Base-by-base conservation (phyloP, 2,888 invertebrate species). In the Drosophila paramelanica region DNA sequence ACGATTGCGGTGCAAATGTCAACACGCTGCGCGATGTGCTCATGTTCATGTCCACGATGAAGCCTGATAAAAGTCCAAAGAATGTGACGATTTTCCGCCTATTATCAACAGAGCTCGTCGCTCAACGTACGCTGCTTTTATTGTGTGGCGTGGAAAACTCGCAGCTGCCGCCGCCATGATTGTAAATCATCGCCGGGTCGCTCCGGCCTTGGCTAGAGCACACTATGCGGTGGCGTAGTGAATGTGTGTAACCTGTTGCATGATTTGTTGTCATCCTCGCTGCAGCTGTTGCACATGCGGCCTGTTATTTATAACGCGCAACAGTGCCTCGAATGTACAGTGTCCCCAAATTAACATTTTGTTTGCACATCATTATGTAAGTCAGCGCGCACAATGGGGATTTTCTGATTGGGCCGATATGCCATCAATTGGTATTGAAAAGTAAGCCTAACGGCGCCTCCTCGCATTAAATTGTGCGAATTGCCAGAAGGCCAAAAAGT, bases 61-160 rank as follows among this genome's bases (percentile, higher is more conserved):
- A 62, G 67, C 61, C 62, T 78, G 76, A 83, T 86, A 88, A 76
- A 76, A 82, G 79, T 73, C 66, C 70, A 60, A 68, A 61, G 73
- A 76, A 86, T 86, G 73, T 73, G 77, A 84, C 74, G 87, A 88
- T 87, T 87, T 87, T 86, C 77, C 76, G 87, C 87, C 79, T 81
- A 88, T 88, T 86, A 88, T 81, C 81, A 71, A 50, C 70, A 66
- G 47, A 55, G 33, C 43, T 50, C 41, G 59, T 52, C 56, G 66
- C 65, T 50, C 41, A 51, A 53, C 57, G 66, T 61, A 43, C 67
- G 57, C 59, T 46, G 67, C 56, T 60, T 85, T 85, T 82, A 84
- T 84, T 73, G 83, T 73, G 64, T 58, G 61, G 72, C 73, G 77
- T 78, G 85, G 87, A 83, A 85, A 80, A 66, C 61, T 56, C 70